phyloP scores from a whole-genome alignment of 2,888 invertebrate species.

The Dolichopus griseipennis region DNA sequence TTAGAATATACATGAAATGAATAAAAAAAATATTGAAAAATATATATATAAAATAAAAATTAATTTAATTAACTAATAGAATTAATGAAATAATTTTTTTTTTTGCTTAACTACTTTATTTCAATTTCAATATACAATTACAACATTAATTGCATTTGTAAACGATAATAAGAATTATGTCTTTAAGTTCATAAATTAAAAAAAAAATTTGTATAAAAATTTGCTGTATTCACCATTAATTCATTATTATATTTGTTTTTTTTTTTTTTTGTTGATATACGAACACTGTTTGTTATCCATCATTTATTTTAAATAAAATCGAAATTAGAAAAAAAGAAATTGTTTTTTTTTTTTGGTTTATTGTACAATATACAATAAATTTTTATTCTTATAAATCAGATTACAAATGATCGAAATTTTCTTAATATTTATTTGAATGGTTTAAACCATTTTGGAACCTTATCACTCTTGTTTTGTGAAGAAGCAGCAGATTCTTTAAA shows the following conservation, averaged over 20 bases:
- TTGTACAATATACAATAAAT: too few relatives aligned
- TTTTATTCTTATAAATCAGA: too few relatives aligned
- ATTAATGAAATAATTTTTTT: not conserved
- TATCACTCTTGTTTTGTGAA: conserved; percentile 36
- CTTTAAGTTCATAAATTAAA: not conserved
- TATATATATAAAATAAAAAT: not conserved
- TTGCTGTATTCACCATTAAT: not conserved
- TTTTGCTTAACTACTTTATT: not conserved
- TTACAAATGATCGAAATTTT: not conserved
- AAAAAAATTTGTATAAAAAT: not conserved
- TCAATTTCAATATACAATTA: not conserved
- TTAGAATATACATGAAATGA: not conserved
- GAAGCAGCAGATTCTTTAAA: conserved; percentile 19
- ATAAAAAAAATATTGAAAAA: not conserved
- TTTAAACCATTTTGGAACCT: conserved; percentile 48
- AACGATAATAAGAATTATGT: not conserved
- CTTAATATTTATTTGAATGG: conserved; percentile 20
- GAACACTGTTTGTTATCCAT: not conserved
- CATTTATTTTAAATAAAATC: conserved; percentile 2
- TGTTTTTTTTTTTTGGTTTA: not conserved
- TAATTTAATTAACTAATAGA: not conserved
- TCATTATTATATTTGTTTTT: not conserved
- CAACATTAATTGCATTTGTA: not conserved
- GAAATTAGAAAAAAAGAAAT: not conserved
- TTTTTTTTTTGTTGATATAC: not conserved